Evolutionary conservation across 2,113 vertebrate species (phyloP), one percentile per base, ranked within the genome.

Genomic region (Gnathonemus longibarbis): DNA sequence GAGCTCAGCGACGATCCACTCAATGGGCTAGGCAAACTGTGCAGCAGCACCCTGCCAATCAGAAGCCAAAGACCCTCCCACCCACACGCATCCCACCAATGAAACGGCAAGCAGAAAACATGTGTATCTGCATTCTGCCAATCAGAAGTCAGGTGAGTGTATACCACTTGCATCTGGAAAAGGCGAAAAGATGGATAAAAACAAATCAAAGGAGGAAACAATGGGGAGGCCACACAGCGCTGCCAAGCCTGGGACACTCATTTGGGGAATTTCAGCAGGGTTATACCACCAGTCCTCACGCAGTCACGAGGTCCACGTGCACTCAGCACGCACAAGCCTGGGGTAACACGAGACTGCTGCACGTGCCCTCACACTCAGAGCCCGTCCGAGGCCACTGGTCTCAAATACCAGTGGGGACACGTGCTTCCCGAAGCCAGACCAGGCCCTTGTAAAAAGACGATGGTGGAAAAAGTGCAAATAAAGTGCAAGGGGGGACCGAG

Each of bases 301-400:
- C 90, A 89, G 89, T 87, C 74, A 92, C 90, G 87, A 88, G 27
- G 21, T 31, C 7, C 42, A 89, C 46, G 56, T 53, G 46, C 58
- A 10, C 58, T 27, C 2, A 90, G 90, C 10, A 56, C 93, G 90
- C 94, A 94, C 94, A 93, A 93, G 94, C 91, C 91, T 24, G 88
- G 85, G 94, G 94, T 94, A 94, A 95, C 94, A 94, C 93, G 93
- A 92, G 95, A 94, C 94, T 93, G 93, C 89, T 91, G 94, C 95
- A 96, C 93, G 93, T 96, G 95, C 94, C 86, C 88, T 90, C 58
- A 84, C 84, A 91, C 89, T 91, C 91, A 48, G 88, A 89, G 90
- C 89, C 90, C 90, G 91, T 89, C 31, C 86, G n/a, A 92, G 93
- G 93, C 93, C 92, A 90, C 91, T 92, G 93, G 88, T 94, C 95